A percentile compares a stretch with the other conserved stretches of the same genome.
Conservation (phyloP, 2,888 invertebrate genomes). For the Drosophila ustulata region DNA sequence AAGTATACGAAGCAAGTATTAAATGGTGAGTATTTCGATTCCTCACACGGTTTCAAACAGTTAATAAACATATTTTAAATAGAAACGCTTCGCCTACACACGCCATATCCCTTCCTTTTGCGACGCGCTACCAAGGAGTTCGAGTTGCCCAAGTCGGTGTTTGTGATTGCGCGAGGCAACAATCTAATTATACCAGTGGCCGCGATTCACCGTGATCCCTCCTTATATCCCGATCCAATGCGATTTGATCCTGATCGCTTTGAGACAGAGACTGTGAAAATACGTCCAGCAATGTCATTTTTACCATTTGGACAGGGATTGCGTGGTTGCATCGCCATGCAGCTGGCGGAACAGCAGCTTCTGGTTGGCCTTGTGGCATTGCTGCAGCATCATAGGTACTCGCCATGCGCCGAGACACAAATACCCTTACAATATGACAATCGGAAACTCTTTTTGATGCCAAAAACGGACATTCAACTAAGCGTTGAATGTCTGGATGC, state of each 20-base stretch:
- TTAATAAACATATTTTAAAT: conserved; percentile 26
- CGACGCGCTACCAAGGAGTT: conserved; percentile 75
- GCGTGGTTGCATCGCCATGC: conserved; percentile 75
- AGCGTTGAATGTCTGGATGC: conserved; percentile 53
- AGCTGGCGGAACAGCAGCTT: conserved; percentile 75
- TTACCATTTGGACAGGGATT: conserved; percentile 81
- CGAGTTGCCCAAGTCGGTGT: conserved; percentile 78
- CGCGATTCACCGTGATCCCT: conserved; percentile 87
- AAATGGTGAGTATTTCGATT: conserved; percentile 66
- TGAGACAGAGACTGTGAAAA: conserved; percentile 85
- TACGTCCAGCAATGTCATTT: conserved; percentile 84
- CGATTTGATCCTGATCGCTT: conserved; percentile 88
- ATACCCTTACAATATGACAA: conserved; percentile 74
- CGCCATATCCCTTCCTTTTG: conserved; percentile 83
- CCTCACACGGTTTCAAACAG: too few species aligned
- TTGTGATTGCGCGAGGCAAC: conserved; percentile 76
- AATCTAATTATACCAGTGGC: conserved; percentile 79
- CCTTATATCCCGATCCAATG: conserved; percentile 86
- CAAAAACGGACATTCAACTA: conserved; percentile 72
- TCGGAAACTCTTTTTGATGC: conserved; percentile 63
- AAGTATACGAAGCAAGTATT: conserved; percentile 78
- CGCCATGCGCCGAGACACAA: conserved; percentile 68
- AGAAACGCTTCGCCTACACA: conserved; percentile 86
- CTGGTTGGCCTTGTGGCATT: conserved; percentile 72
- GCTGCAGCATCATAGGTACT: conserved; percentile 68